A percentile compares a stretch with the other conserved stretches of the same genome.
phyloP scores from a whole-genome alignment of 1,140 invertebrate genomes.

The Bombus consobrinus region DNA sequence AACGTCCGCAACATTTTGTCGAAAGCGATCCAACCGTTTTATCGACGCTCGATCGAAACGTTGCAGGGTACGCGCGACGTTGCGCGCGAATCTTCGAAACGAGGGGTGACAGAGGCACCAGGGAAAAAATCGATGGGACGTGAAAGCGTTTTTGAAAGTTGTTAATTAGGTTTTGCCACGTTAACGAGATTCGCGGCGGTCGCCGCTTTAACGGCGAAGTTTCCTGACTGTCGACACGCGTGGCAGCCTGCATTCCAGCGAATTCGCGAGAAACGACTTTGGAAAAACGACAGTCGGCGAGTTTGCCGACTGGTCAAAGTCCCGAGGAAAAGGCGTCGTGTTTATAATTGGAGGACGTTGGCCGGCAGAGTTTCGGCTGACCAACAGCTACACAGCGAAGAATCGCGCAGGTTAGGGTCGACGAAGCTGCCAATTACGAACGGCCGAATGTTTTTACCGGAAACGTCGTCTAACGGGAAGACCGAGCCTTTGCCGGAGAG shows the following conservation, averaged over 20 bases:
- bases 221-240: neutral
- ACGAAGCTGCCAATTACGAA: conserved; percentile 35
- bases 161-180: conserved; percentile 39
- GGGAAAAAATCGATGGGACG: neutral
- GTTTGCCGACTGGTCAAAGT: neutral
- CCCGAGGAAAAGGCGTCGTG: conserved; percentile 10
- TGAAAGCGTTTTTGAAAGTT: conserved; percentile 31
- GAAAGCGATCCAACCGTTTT: no score
- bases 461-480: conserved; percentile 21
- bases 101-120: neutral
- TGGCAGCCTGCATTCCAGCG: neutral
- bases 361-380: no score
- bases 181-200: neutral
- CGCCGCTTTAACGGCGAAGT: conserved; percentile 13
- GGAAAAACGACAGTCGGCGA: neutral
- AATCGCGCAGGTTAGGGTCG: neutral
- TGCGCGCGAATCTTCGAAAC: no score
- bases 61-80: no score
- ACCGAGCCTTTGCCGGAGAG: conserved; percentile 41
- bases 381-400: neutral
- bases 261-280: neutral
- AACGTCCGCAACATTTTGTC: no score
- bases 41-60: no score
- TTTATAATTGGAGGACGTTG: conserved; percentile 25
- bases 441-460: conserved; percentile 50